Percentiles rank a stretch among this genome's conserved stretches.
These are phyloP conservation scores for Polymixis flavicincta DNA, from an alignment of 2,888 invertebrate genomes.

Conservation along the genomic window DNA sequence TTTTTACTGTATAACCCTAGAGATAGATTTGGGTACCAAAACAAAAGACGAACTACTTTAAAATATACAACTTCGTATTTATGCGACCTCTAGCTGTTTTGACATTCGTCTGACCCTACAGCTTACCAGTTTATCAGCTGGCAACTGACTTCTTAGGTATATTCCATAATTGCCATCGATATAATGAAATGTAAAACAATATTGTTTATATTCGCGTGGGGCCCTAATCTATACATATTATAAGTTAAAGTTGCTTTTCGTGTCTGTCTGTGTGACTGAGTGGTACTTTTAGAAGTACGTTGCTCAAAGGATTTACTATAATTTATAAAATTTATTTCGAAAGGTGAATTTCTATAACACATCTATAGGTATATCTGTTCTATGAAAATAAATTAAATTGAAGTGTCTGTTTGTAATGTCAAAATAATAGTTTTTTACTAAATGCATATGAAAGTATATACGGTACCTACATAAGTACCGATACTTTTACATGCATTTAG, in stretches of 20 bases:
- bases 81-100: conserved; percentile 37
- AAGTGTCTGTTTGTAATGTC: no score
- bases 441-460: no score
- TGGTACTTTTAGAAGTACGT: no score
- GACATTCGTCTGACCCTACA: conserved; percentile 48
- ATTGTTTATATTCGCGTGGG: conserved; percentile 67
- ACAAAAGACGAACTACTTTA: neutral
- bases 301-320: neutral
- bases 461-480: no score
- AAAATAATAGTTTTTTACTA: no score
- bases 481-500: no score
- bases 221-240: conserved; percentile 45
- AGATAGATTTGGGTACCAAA: neutral
- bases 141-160: conserved; percentile 24
- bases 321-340: neutral
- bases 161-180: conserved; percentile 50
- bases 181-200: conserved; percentile 71
- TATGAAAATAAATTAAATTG: no score
- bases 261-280: no score
- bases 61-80: conserved; percentile 11
- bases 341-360: no score
- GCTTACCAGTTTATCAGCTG: conserved; percentile 41
- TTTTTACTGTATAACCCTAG: neutral
- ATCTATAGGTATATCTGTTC: no score
- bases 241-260: neutral